Evolutionary conservation across 2,888 invertebrate species (phyloP).

Genomic region (Plebejus argus): DNA sequence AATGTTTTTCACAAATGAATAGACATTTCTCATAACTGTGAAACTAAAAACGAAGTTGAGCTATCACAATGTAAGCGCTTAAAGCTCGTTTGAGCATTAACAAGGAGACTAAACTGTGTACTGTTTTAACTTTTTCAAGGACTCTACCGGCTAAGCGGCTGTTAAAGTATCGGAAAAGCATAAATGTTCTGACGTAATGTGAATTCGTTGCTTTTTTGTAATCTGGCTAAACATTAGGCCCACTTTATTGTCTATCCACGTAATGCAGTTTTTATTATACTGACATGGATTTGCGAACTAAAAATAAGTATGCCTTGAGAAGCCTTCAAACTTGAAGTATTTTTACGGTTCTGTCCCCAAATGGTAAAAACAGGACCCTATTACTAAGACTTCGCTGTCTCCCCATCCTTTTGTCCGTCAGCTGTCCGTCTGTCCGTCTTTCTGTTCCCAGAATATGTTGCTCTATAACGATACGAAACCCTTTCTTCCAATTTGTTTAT

Average conservation of each 20-base stretch:
- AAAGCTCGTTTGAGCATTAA: background rate
- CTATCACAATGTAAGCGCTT: background rate
- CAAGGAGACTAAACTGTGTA: background rate
- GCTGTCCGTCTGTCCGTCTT: no score
- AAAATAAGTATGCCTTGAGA: no score
- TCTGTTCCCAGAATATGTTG: no score
- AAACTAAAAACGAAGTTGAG: background rate
- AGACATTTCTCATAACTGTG: background rate
- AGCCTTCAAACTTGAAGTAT: background rate
- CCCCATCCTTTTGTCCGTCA: no score
- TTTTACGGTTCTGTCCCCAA: no score
- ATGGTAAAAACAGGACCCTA: no score
- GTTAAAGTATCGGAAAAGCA: slow-evolving; percentile 14
- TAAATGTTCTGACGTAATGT: background rate
- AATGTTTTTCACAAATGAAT: no score
- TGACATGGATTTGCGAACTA: no score
- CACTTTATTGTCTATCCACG: background rate
- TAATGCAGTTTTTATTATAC: background rate
- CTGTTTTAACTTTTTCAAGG: slow-evolving; percentile 1
- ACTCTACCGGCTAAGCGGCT: background rate
- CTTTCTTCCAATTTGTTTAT: no score
- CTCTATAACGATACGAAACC: no score
- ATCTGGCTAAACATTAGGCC: background rate
- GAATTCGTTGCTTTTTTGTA: background rate
- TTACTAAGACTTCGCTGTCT: no score